Base-by-base conservation (phyloP, 2,113 vertebrate genomes). In the Takifugu bimaculatus region DNA sequence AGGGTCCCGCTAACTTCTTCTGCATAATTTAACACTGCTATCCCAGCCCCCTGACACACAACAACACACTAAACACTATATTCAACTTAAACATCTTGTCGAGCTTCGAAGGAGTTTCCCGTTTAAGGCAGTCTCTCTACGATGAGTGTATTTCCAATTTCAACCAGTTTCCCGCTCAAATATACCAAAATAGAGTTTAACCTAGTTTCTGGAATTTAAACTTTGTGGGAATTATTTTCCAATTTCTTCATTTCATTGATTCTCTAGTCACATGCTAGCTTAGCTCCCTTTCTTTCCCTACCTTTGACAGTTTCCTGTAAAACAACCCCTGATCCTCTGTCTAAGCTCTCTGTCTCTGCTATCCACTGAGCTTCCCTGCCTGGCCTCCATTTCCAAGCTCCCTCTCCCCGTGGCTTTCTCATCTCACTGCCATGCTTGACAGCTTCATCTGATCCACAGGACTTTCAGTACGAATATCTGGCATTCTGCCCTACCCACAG, bases 11-110 rank as follows among this genome's bases (percentile, higher is more conserved):
- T 75, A 76, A 69, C 73, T 82, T 82, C 79, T 92, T 91, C 89
- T 88, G 88, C 89, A 82, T 91, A 87, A 91, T 91, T 92, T 90
- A 90, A 91, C 88, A 86, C 82, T 74, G 80, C 84, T 88, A 83
- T 85, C 78, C 67, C 68, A 27, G 45, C 15, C 14, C 63, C 56
- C 72, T 57, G 69, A 85, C 79, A 55, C 73, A 59, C 57, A 54
- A 50, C 51, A 75, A 81, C 79, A 79, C 56, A 35, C 68, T 77
- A 77, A 83, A 78, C 77, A 74, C 80, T 77, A 72, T 10, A 39
- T 10, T 39, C 2, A 39, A 39, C 79, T 85, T 81, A 71, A 76
- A 70, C 68, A 77, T 83, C 81, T 77, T 70, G 63, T 72, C 15
- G 60, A 62, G 62, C 78, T 63, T 60, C 62, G 53, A 4, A n/a